phyloP scores from a whole-genome alignment of 1,140 invertebrate species.

The Bombus breviceps region DNA sequence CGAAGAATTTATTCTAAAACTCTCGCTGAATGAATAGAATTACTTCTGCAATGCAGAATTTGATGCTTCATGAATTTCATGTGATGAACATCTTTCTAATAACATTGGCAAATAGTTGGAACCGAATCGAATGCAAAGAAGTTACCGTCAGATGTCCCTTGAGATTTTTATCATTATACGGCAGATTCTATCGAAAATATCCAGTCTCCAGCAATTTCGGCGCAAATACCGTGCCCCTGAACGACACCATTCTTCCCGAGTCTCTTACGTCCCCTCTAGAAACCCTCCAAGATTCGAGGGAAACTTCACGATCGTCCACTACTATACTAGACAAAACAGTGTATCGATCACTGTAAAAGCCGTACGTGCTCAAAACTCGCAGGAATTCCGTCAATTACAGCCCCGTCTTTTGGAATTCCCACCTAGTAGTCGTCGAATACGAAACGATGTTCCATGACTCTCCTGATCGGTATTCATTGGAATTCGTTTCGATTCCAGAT shows the following conservation, averaged over 20 bases:
- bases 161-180: neutral
- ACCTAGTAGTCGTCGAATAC: constrained; percentile 32
- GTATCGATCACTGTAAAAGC: constrained; percentile 53
- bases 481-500: constrained; percentile 61
- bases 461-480: constrained; percentile 70
- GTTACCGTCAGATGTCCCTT: neutral
- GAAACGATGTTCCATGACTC: constrained; percentile 55
- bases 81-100: neutral
- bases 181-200: constrained; percentile 10
- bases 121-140: neutral
- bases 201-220: neutral
- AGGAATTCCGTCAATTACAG: constrained; percentile 54
- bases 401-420: constrained; percentile 54
- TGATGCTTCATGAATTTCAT: neutral
- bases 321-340: neutral
- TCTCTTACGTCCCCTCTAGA: constrained; percentile 10
- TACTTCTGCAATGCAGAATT: no score
- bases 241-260: constrained; percentile 32
- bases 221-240: neutral
- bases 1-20: no score
- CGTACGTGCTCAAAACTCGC: constrained; percentile 39
- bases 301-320: constrained; percentile 21
- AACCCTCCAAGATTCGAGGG: constrained; percentile 18
- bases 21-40: no score
- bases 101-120: neutral